These are phyloP conservation scores for Sinhomidia bicolor DNA, from an alignment of 2,888 invertebrate species.

Conservation along the genomic window DNA sequence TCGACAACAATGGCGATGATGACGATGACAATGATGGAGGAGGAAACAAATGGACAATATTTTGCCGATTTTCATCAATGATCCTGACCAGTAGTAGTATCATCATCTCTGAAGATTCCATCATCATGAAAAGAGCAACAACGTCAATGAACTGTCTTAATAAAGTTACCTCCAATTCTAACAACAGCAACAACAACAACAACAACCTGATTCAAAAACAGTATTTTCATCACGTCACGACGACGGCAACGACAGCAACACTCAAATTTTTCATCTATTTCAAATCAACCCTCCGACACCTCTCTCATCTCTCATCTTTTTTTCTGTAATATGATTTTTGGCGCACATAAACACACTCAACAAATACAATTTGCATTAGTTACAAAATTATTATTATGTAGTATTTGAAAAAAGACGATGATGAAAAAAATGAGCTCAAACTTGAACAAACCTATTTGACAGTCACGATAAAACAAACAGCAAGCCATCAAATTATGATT, in stretches of 20 bases:
- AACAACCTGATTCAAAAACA: constrained; percentile 35
- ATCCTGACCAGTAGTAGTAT: constrained; percentile 8
- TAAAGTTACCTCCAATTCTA: constrained; percentile 29
- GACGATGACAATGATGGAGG: not conserved
- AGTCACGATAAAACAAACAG: constrained; percentile 60
- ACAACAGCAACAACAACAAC: no score
- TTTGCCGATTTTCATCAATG: constrained; percentile 36
- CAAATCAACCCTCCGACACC: constrained; percentile 20
- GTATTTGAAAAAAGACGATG: not conserved
- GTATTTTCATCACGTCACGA: constrained; percentile 42
- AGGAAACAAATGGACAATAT: not conserved
- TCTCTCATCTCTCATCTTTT: not conserved
- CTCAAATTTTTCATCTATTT: constrained; percentile 17
- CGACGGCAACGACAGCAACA: constrained; percentile 5
- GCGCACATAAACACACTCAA: not conserved
- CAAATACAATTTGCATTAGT: not conserved
- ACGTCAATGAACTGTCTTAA: constrained; percentile 56
- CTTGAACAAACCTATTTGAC: constrained; percentile 32
- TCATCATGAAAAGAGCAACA: not conserved
- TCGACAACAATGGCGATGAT: no score
- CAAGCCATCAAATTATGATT: constrained; percentile 38
- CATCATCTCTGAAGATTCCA: constrained; percentile 14
- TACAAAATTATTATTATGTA: not conserved
- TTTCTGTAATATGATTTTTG: no score
- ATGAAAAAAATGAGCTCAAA: constrained; percentile 29